Conservation (phyloP, 37 sponge, comb jelly and placozoan species). For the Halisarca cf. caerulea region DNA sequence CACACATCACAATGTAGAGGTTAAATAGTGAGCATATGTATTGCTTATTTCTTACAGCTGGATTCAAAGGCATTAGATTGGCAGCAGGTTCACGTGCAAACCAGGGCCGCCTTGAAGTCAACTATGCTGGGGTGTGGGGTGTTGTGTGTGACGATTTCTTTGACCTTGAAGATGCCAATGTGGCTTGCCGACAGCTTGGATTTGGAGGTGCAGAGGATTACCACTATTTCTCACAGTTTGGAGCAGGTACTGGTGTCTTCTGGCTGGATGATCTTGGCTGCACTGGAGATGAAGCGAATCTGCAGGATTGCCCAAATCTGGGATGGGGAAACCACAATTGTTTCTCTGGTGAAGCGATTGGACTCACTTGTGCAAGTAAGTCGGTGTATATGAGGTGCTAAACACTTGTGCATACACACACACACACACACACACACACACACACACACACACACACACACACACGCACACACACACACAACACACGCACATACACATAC, state of each 20-base stretch:
- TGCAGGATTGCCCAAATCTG: background rate
- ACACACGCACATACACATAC: too few species aligned
- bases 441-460: background rate
- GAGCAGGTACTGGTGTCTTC: background rate
- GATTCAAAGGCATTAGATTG: conserved; percentile 11
- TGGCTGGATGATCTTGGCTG: conserved; percentile 33
- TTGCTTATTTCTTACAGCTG: too few species aligned
- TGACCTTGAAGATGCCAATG: conserved; percentile 22
- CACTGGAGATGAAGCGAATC: conserved; percentile 3
- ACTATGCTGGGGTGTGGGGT: conserved; percentile 33
- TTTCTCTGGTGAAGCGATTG: background rate
- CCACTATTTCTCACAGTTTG: background rate
- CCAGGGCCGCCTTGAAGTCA: conserved; percentile 25
- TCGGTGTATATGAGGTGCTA: background rate
- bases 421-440: background rate
- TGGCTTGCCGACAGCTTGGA: conserved; percentile 38
- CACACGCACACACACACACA: too few species aligned
- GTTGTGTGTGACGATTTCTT: conserved; percentile 37
- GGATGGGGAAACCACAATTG: conserved; percentile 10
- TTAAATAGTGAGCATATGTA: too few species aligned
- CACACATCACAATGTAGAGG: too few species aligned
- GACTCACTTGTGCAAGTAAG: conserved; percentile 30
- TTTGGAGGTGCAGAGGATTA: background rate
- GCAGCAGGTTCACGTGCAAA: background rate
- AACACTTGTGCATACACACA: too few species aligned